Evolutionary conservation across 2,113 vertebrate genomes (phyloP), one percentile per base, ranked within the genome.

Genomic region (Nothobranchius kuhntae): DNA sequence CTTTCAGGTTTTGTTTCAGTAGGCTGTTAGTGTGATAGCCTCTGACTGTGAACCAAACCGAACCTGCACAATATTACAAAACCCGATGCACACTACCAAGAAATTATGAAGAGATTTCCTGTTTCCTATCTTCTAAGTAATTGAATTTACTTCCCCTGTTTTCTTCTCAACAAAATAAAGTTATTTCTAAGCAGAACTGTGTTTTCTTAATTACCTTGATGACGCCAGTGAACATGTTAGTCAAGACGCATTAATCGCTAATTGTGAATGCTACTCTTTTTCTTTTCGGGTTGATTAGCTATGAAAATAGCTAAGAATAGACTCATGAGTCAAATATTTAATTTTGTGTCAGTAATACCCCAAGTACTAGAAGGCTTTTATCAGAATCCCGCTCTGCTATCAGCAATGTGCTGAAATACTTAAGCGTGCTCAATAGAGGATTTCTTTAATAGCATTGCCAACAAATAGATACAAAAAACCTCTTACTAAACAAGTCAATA

Each of bases 221-320:
- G 83, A 84, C 61, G 68, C 78, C 67, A 58, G 61, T 55, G 74
- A 82, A 71, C 64, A 54, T 75, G 71, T 87, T 90, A 73, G 59
- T 68, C 73, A 73, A 84, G 80, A 82, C 62, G 69, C 85, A 87
- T 89, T 87, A 88, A 90, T 90, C 81, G 87, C 68, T 77, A 78
- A 85, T 84, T 87, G 81, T 79, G 67, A 71, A 85, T 65, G 68
- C 68, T 75, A 84, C 80, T 75, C 81, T 83, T 91, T 86, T 81
- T 77, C 75, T 80, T 88, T 86, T 89, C 89, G 87, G 88, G 86
- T 86, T 91, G 87, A 89, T 91, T 92, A 87, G 82, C 78, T 88
- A 77, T 88, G 87, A 85, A 91, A 92, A 89, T 90, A 65, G 83
- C 83, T 82, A 26, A 42, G 72, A 88, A 89, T 89, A 61, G 74